These are phyloP conservation scores for Heterochromis multidens DNA, from an alignment of 2,113 vertebrate genomes.

Conservation along the genomic window DNA sequence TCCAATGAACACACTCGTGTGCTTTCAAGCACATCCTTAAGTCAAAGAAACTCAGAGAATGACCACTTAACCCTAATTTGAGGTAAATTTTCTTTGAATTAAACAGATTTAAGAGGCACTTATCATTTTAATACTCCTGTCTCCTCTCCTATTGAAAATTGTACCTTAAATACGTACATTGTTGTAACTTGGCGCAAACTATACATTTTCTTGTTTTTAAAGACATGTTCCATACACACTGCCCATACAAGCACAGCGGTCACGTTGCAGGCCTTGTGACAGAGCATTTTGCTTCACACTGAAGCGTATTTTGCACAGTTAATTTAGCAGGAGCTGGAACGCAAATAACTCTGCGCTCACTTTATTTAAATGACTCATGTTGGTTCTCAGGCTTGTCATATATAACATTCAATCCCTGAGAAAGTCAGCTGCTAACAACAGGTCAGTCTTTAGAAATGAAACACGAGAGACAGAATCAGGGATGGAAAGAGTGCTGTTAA, in stretches of 20 bases:
- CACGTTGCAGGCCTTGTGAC: conserved; percentile 49
- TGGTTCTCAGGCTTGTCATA: conserved; percentile 33
- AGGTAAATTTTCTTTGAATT: not conserved
- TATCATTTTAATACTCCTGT: not conserved
- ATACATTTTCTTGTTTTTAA: not conserved
- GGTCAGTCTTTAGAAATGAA: not conserved
- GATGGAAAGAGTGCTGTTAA: not conserved
- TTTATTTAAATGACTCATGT: conserved; percentile 20
- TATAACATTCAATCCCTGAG: not conserved
- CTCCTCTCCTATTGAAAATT: not conserved
- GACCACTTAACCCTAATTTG: not conserved
- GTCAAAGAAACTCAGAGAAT: not conserved
- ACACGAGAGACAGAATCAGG: not conserved
- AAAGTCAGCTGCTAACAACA: not conserved
- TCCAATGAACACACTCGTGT: not conserved
- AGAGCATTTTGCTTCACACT: not conserved
- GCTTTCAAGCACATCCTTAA: not conserved
- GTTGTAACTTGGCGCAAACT: not conserved
- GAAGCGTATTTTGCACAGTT: conserved; percentile 33
- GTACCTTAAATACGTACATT: not conserved
- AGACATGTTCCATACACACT: conserved; percentile 8
- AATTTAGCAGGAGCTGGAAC: conserved; percentile 43
- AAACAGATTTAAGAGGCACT: not conserved
- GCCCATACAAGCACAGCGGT: conserved; percentile 13
- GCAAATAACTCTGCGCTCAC: conserved; percentile 11